Evolutionary conservation across 1,140 invertebrate species (phyloP).

Genomic region (Araneus ventricosus): DNA sequence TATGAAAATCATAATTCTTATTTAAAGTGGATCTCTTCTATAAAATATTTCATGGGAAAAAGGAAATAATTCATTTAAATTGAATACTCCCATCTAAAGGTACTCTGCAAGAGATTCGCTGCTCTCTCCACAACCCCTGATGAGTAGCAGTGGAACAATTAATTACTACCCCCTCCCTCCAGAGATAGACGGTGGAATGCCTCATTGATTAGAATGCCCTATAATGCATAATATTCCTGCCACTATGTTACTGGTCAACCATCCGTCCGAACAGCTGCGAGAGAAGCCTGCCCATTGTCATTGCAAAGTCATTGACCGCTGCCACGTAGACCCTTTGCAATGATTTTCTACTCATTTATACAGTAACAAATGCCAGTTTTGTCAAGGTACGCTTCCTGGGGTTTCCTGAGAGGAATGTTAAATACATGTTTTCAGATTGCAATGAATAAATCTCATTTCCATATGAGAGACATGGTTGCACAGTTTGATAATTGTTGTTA

Average conservation of each 20-base stretch:
- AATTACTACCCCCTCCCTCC: background rate
- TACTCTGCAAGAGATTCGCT: background rate
- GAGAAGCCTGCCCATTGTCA: conserved; percentile 20
- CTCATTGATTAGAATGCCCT: conserved; percentile 18
- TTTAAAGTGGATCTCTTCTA: too few relatives aligned
- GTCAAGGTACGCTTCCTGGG: background rate
- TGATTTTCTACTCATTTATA: background rate
- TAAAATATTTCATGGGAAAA: background rate
- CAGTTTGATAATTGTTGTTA: too few relatives aligned
- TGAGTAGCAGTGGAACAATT: conserved; percentile 4
- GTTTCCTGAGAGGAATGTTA: too few relatives aligned
- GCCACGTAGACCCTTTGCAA: background rate
- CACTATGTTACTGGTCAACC: conserved; percentile 16
- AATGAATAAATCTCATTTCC: too few relatives aligned
- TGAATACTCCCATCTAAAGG: background rate
- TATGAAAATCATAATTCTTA: too few relatives aligned
- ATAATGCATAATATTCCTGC: background rate
- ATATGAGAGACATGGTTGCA: too few relatives aligned
- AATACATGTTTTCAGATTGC: too few relatives aligned
- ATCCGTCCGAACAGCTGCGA: conserved; percentile 2
- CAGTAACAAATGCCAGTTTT: background rate
- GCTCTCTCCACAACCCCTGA: background rate
- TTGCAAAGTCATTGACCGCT: conserved; percentile 15
- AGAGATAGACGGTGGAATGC: background rate
- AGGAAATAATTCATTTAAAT: background rate